Base-by-base conservation (phyloP, 2,888 invertebrate species). In the Diloba caeruleocephala region DNA sequence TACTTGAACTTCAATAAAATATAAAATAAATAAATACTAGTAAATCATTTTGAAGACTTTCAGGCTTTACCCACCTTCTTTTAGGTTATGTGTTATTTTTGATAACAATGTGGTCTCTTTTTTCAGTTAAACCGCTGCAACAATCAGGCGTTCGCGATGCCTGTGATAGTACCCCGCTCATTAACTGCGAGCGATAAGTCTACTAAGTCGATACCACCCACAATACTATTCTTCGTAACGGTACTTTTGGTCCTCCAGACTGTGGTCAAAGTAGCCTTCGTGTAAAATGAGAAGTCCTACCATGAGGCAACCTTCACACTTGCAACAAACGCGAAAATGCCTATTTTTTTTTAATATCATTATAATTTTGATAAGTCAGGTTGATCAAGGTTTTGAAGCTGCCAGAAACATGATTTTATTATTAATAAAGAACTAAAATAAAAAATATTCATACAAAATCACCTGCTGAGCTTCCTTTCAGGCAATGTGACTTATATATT, bases 111-210 rank as follows among this genome's bases (percentile, higher is more conserved):
- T 13, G 6, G 8, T 21, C 0, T 37, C 8, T 12, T 1, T 48
- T 85, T 81, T 0, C 80, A 92, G 92, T 49, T 83, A 13, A 89
- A 89, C 56, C 87, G 89, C 9, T 93, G 93, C 76, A 93, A 93
- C 60, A 89, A 85, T 55, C 89, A 90, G 73, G 82, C 90, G 0
- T 86, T 87, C 23, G 79, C 87, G 7, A 73, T 88, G 78, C 92
- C 92, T 0, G 43, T 79, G 7, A 62, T 81, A 9, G 66, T 79
- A 1, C 79, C 82, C 13, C 73, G 32, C 52, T 62, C 32, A 19
- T 67, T 34, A 31, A 76, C 45, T 1, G 25, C 55, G 1, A 74
- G 36, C 51, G 81, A 75, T 25, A 60, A 60, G 31, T 66, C 84
- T 0, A 52, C 65, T 3, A 87, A 86, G 59, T 32, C 76, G 0